Base-by-base conservation (phyloP, 2,888 invertebrate species). In the Eilema caniola region DNA sequence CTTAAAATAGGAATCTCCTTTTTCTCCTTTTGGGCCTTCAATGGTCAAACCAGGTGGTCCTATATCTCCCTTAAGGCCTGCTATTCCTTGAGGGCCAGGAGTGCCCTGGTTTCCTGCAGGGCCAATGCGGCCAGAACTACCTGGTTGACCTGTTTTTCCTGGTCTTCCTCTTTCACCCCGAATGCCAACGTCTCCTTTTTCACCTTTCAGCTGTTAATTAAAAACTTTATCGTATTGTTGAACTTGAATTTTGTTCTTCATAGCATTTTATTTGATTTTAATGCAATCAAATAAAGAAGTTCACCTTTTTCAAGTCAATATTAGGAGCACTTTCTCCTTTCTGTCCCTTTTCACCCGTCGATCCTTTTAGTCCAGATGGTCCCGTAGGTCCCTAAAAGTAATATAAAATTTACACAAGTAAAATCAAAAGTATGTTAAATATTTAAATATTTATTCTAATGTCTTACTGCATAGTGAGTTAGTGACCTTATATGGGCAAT, bases 11-110 rank as follows among this genome's bases (percentile, higher is more conserved):
- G 69, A 69, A 59, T 72, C 72, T 20, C 83, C 83, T 11, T 92
- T 90, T 82, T 93, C 91, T 20, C 93, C 93, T 77, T 92, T 92
- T 1, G 90, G 90, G 8, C 92, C 93, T 2, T 76, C 81, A 24
- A 93, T 70, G 0, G 93, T 89, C n/a, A 88, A 5, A 0, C 93
- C 93, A 2, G 88, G 89, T 3, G 78, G 78, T 0, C 92, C 92
- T 0, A 87, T 87, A 0, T 88, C 81, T 0, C 93, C 93, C 0
- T 91, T 88, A 0, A 87, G 86, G 0, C 92, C 92, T 0, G 88
- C 85, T 0, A 87, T 86, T 0, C 93, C 92, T 0, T 79, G 77
- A 2, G 79, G 71, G 0, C 81, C 76, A 23, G 88, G 85, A 0
- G 88, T 85, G 0, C 93, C 92, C 0, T 76, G 77, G 0, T 85